Conservation (phyloP, 2,113 vertebrate genomes). For the Cyprinodon tularosa region DNA sequence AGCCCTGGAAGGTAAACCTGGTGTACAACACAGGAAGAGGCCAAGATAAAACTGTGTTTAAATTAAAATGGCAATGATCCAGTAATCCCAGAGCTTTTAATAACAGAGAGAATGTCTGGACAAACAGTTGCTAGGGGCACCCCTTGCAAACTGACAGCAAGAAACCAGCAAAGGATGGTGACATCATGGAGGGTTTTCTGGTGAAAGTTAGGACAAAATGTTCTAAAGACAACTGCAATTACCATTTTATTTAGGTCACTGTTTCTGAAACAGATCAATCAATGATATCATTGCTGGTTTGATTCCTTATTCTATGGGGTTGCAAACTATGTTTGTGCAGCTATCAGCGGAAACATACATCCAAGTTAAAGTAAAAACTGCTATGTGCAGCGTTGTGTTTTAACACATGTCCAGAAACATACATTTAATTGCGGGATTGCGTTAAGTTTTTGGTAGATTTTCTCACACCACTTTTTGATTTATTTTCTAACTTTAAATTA, state of each 20-base stretch:
- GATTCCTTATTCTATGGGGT: slow-evolving; percentile 48
- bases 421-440: slow-evolving; percentile 54
- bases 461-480: slow-evolving; percentile 37
- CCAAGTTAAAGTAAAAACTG: slow-evolving; percentile 41
- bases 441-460: slow-evolving; percentile 41
- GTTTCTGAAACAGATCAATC: slow-evolving; percentile 8
- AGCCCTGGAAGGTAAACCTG: slow-evolving; percentile 5
- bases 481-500: slow-evolving; percentile 67
- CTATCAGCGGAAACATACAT: neutral
- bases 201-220: slow-evolving; percentile 24
- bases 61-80: slow-evolving; percentile 67
- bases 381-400: slow-evolving; percentile 14
- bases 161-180: slow-evolving; percentile 29
- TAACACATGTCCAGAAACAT: slow-evolving; percentile 31
- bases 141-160: slow-evolving; percentile 27
- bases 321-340: slow-evolving; percentile 2
- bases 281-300: slow-evolving; percentile 38
- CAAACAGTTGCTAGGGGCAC: slow-evolving; percentile 66
- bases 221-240: slow-evolving; percentile 20
- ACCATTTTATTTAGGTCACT: too few species aligned
- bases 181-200: neutral
- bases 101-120: slow-evolving; percentile 68
- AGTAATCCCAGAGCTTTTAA: slow-evolving; percentile 67
- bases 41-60: slow-evolving; percentile 56
- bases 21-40: slow-evolving; percentile 28